Percentiles rank a stretch among this genome's conserved stretches.
These are phyloP conservation scores for Prolemur simus DNA, from an alignment of 2,113 vertebrate genomes.

Conservation along the genomic window DNA sequence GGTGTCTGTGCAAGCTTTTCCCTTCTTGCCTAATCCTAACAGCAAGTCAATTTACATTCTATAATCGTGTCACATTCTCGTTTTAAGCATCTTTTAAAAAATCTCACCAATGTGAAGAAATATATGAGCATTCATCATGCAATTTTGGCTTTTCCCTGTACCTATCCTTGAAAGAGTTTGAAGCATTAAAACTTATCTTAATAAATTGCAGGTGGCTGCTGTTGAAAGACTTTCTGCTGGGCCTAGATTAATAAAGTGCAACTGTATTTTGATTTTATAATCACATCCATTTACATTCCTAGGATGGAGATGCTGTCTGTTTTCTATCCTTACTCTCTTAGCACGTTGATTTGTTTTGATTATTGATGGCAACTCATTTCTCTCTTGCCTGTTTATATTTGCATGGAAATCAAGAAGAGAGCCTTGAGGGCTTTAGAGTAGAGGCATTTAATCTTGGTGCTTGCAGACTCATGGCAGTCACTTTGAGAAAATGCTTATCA, in stretches of 20 bases:
- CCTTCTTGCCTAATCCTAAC: neutral
- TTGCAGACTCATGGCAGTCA: neutral
- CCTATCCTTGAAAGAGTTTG: neutral
- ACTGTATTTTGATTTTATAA: neutral
- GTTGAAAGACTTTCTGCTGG: neutral
- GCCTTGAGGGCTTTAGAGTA: neutral
- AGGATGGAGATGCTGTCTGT: neutral
- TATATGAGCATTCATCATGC: neutral
- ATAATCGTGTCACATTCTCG: neutral
- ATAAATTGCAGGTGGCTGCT: neutral
- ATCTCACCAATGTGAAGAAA: neutral
- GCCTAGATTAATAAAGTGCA: neutral
- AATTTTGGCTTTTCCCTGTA: neutral
- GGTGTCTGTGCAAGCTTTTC: neutral
- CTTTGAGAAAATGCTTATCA: constrained; percentile 35
- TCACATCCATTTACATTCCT: neutral
- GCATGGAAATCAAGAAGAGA: constrained; percentile 50
- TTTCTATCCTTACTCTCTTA: neutral
- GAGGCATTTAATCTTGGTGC: neutral
- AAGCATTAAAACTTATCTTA: neutral
- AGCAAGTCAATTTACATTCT: neutral
- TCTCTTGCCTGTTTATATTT: constrained; percentile 40
- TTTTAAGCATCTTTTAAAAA: constrained; percentile 6
- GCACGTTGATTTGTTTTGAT: constrained; percentile 42
- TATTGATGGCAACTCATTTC: neutral